Percentiles rank a stretch among this genome's conserved stretches.
Conservation (phyloP, 2,113 vertebrate genomes). For the Apteryx mantelli region DNA sequence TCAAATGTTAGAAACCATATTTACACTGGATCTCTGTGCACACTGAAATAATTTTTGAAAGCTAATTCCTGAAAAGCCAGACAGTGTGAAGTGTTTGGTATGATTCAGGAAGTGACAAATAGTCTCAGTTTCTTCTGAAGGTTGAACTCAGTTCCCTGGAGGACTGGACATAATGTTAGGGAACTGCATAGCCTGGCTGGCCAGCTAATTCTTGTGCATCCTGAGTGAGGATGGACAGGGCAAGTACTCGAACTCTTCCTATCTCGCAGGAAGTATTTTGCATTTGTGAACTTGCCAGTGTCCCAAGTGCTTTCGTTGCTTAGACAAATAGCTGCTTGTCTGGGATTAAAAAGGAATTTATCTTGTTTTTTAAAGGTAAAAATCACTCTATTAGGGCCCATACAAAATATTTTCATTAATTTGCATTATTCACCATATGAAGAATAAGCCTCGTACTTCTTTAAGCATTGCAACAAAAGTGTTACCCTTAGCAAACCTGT, state of each 20-base stretch:
- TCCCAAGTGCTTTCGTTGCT: not conserved
- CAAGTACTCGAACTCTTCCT: not conserved
- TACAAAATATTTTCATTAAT: constrained; percentile 49
- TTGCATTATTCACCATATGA: constrained; percentile 31
- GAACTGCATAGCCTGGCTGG: not conserved
- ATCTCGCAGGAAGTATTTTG: not conserved
- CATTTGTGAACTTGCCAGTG: not conserved
- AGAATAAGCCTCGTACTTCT: constrained; percentile 18
- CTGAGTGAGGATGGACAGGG: not conserved
- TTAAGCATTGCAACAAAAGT: not conserved
- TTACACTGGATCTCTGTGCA: not conserved
- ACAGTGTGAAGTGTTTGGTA: not conserved
- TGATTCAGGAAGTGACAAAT: not conserved
- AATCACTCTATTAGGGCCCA: not conserved
- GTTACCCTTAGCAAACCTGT: not conserved
- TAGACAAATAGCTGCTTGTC: not conserved
- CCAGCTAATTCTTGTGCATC: not conserved
- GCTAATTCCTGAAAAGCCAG: not conserved
- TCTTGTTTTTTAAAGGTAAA: constrained; percentile 11
- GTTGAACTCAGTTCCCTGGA: not conserved
- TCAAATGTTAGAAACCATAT: constrained; percentile 10
- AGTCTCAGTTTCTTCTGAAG: not conserved
- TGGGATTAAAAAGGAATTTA: not conserved
- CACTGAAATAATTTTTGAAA: not conserved
- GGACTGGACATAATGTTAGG: not conserved